A percentile compares a stretch with the other conserved stretches of the same genome.
Conservation (phyloP, 2,888 invertebrate genomes). For the Drosophila pseudotakahashii region DNA sequence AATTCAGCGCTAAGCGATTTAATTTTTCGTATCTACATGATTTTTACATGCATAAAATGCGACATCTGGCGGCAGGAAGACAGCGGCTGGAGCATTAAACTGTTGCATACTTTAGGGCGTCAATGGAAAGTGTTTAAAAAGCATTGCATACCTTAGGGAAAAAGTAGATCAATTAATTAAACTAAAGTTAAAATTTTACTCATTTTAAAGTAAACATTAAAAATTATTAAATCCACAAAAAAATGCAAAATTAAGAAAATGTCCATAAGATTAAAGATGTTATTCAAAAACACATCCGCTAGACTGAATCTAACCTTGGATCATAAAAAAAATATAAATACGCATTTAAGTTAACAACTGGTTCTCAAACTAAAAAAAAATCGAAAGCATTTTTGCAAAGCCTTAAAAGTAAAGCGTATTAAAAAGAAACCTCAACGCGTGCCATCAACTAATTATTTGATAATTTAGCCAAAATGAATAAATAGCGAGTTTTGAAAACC, state of each 20-base stretch:
- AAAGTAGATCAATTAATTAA: background rate
- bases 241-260: rapidly evolving
- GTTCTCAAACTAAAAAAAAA: constrained; percentile 1
- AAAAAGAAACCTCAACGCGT: constrained; percentile 30
- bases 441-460: constrained; percentile 31
- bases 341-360: background rate
- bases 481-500: constrained; percentile 19
- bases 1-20: too few species aligned
- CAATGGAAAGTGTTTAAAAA: background rate
- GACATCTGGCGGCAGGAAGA: constrained; percentile 1
- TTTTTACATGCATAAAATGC: background rate
- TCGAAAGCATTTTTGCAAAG: background rate
- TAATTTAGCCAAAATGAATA: constrained; percentile 32
- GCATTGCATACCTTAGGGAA: constrained; percentile 8
- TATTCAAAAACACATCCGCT: background rate
- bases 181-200: too few species aligned
- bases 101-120: constrained; percentile 7
- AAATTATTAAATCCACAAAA: background rate
- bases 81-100: background rate
- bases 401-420: constrained; percentile 27
- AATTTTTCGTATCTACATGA: background rate
- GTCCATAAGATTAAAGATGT: background rate
- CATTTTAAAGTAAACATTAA: too few species aligned
- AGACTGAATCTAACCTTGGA: constrained; percentile 11
- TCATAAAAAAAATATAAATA: constrained; percentile 5